Base-by-base conservation (phyloP, 2,797 vertebrate genomes). In the Setipinna tenuifilis region DNA sequence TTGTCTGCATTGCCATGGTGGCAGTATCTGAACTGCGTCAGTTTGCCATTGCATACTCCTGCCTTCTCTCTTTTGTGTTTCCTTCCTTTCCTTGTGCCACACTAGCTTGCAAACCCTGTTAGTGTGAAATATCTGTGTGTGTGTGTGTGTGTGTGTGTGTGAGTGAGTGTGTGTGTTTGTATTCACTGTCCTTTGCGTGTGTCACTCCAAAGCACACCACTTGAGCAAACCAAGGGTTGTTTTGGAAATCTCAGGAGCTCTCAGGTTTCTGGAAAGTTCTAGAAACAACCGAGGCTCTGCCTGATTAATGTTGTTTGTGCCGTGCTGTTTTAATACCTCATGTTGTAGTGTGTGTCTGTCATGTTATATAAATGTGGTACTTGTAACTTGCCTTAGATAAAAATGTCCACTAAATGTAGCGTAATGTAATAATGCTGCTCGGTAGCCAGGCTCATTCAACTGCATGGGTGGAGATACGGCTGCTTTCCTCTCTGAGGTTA, bases 81-180 rank as follows among this genome's bases (percentile, higher is more conserved):
- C 17, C 83, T 86, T 75, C 83, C 82, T 86, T 57, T 62, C 16
- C 85, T 44, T 84, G 83, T 57, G 35, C 44, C 31, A 62, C 75
- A 87, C 86, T 21, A 82, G 48, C 82, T 48, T n/a, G 35, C 83
- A 21, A 83, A 58, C 81, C 17, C 23, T 84, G 23, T 82, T 50
- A 19, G 44, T 84, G 58, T 84, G 46, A 19, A 65, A 14, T 57
- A 21, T 62, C 25, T 23, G 46, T 75, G 19, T 58, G n/a, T 71
- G 16, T 71, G 16, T 75, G 16, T 71, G 17, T 65, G 0, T 65
- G 23, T 65, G 7, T 65, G n/a, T 65, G n/a, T n/a, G 61, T 23
- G 21, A 11, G 62, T 25, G 0, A 28, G n/a, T 65, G 7, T 28
- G 1, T 28, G 12, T 28, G 5, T 68, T 6, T 54, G 50, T 35